Conservation (phyloP, 1,140 invertebrate species). For the Parasteatoda tepidariorum region DNA sequence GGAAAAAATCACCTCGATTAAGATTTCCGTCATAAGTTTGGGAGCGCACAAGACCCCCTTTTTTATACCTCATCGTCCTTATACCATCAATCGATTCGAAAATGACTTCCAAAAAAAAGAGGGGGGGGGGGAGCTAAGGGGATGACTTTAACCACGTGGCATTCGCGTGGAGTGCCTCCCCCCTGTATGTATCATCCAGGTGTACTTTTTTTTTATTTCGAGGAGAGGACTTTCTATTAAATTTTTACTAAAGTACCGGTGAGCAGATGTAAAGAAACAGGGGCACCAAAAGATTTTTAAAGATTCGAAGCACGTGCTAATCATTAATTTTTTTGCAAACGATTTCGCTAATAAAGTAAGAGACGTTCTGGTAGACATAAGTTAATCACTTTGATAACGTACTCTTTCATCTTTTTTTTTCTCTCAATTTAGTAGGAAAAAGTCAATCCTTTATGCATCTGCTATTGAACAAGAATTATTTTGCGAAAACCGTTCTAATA, state of each 20-base stretch:
- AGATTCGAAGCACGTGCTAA: conserved; percentile 7
- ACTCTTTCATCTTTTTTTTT: too few relatives aligned
- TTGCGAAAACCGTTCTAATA: too few relatives aligned
- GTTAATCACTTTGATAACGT: too few relatives aligned
- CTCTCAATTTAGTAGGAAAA: too few relatives aligned
- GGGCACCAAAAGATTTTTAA: conserved; percentile 4
- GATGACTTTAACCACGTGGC: conserved; percentile 18
- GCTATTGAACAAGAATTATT: too few relatives aligned
- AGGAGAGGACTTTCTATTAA: not conserved
- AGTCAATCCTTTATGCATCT: too few relatives aligned
- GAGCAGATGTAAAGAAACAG: conserved; percentile 13
- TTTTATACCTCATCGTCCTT: too few relatives aligned
- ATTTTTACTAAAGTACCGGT: conserved; percentile 9
- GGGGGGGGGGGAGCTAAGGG: not conserved
- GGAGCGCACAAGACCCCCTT: too few relatives aligned
- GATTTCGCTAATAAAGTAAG: too few relatives aligned
- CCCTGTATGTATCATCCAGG: conserved; percentile 30
- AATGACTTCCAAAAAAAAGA: not conserved
- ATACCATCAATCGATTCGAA: too few relatives aligned
- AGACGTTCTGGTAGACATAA: too few relatives aligned
- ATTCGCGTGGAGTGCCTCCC: conserved; percentile 36
- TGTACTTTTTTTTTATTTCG: conserved; percentile 27
- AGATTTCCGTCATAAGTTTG: conserved; percentile 6
- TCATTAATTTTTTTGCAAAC: conserved; percentile 27
- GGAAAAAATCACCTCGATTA: conserved; percentile 16